Evolutionary conservation across 2,797 vertebrate species (phyloP), one percentile per base, ranked within the genome.

Genomic region (Moxostoma hubbsi): DNA sequence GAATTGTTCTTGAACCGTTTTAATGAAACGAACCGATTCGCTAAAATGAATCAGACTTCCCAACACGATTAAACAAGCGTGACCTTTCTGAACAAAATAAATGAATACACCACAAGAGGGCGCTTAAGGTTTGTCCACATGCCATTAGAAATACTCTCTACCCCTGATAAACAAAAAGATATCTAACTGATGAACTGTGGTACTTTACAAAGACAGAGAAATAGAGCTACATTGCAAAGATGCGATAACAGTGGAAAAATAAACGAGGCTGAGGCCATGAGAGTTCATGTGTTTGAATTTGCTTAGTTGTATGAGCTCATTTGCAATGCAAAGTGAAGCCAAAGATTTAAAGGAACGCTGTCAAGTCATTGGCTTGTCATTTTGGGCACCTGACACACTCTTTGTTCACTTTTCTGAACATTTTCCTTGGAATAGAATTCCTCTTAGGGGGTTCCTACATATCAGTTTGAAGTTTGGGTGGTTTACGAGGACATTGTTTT

Each of bases 291-390:
- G 69, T 61, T 69, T 57, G 36, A n/a, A 85, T 86, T 86, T 86
- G 82, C 85, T 79, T 86, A 73, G 57, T 62, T 81, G 68, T 86
- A 72, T 82, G 81, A 75, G 61, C 50, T 47, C 15, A 86, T 86
- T 86, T 86, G 82, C 85, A 80, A 82, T 81, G 77, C 85, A 86
- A 86, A 86, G 53, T 8, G 4, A 16, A 71, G 5, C 53, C 53
- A 73, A 75, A 79, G 77, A 81, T 62, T 86, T 77, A 61, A 70
- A 82, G 75, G 11, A 75, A 80, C 63, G 46, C n/a, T 7, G 18
- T 9, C 12, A 46, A 2, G 5, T 46, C 74, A 83, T 81, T 85
- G 85, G 80, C 51, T 64, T 71, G 46, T 73, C 55, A 16, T 36
- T 36, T 47, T 74, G 69, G 55, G 77, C 81, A 85, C 70, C 53